These are phyloP conservation scores for Rotaria magnacalcarata DNA, from an alignment of 2,888 invertebrate species.

Conservation along the genomic window DNA sequence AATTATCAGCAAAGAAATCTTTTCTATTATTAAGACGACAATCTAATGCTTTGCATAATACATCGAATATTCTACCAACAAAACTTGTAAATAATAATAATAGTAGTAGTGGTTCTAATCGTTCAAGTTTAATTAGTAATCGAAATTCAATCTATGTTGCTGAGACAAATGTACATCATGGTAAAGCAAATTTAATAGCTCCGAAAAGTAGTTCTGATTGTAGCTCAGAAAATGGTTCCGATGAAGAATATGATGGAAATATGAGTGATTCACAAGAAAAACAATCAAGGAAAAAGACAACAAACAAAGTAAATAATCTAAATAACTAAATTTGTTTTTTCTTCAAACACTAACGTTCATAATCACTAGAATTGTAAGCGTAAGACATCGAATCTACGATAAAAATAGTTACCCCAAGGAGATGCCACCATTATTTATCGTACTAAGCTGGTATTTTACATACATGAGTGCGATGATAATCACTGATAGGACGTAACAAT, in stretches of 20 bases:
- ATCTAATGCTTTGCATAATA: not conserved
- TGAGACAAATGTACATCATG: not conserved
- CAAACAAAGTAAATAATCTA: not conserved
- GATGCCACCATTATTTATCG: too few relatives aligned
- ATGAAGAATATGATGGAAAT: not conserved
- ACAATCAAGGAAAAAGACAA: not conserved
- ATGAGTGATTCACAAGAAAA: not conserved
- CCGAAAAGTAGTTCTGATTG: not conserved
- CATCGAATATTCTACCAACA: not conserved
- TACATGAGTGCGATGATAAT: too few relatives aligned
- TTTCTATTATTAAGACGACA: not conserved
- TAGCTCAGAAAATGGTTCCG: not conserved
- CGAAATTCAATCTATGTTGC: not conserved
- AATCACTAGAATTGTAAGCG: too few relatives aligned
- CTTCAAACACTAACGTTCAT: too few relatives aligned
- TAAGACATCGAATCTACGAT: too few relatives aligned
- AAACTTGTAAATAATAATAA: not conserved
- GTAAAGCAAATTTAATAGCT: not conserved
- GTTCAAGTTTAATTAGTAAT: slow-evolving; percentile 1
- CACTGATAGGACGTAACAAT: too few relatives aligned
- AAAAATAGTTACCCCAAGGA: too few relatives aligned
- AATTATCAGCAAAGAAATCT: not conserved
- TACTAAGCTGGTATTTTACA: too few relatives aligned
- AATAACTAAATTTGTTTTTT: too few relatives aligned
- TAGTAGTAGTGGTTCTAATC: not conserved